Percentiles rank a stretch among this genome's conserved stretches.
Conservation (phyloP, 2,113 vertebrate genomes). For the Microcebus ravelobensis region DNA sequence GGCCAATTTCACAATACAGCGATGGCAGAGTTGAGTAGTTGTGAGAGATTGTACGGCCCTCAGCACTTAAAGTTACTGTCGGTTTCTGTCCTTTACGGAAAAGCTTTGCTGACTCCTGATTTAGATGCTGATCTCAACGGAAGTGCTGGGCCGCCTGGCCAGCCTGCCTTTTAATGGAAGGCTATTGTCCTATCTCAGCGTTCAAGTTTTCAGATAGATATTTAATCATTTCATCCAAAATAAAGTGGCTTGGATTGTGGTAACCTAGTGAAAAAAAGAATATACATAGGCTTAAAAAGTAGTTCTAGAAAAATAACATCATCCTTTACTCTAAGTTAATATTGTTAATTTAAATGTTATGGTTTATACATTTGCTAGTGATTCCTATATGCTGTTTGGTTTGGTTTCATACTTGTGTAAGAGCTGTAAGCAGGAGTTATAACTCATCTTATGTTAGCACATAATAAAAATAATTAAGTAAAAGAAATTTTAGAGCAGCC, state of each 20-base stretch:
- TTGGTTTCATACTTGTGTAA: constrained; percentile 29
- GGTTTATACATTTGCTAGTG: neutral
- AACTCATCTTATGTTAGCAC: neutral
- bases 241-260: neutral
- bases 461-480: constrained; percentile 26
- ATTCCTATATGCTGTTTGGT: neutral
- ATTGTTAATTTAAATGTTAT: constrained; percentile 9
- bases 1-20: neutral
- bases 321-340: constrained; percentile 21
- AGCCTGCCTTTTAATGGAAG: neutral
- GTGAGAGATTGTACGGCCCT: neutral
- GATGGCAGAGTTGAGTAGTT: neutral
- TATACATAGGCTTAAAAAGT: constrained; percentile 1
- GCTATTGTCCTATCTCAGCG: neutral
- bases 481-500: neutral
- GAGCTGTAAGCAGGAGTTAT: constrained; percentile 25
- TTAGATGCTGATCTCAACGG: neutral
- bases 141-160: neutral
- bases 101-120: neutral
- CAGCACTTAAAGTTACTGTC: neutral
- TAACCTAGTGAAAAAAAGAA: neutral
- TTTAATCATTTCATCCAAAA: constrained; percentile 13
- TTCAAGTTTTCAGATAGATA: constrained; percentile 8
- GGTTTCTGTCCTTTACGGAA: neutral
- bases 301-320: neutral